These are phyloP conservation scores for Procambarus clarkii DNA, from an alignment of 1,140 invertebrate species.

Conservation along the genomic window DNA sequence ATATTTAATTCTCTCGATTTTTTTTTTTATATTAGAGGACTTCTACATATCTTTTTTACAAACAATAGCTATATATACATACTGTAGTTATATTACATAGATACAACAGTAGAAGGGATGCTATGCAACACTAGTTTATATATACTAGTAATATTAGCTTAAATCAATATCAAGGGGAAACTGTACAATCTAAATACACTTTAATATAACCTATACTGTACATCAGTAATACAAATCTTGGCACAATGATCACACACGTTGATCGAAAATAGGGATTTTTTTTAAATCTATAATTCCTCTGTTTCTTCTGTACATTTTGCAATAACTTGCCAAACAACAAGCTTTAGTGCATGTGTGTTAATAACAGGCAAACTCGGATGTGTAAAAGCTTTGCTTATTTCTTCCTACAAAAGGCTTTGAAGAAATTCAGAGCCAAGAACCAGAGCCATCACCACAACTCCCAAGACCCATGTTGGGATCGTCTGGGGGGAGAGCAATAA, in stretches of 20 bases:
- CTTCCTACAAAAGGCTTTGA: conserved; percentile 53
- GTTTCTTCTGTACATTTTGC: neutral
- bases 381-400: conserved; percentile 8
- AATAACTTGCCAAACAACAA: neutral
- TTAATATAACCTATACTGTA: neutral
- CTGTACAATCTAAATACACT: conserved; percentile 31
- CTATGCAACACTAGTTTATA: conserved; percentile 15
- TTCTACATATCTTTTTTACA: neutral
- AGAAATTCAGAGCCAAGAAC: conserved; percentile 53
- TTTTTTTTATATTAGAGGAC: neutral
- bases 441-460: conserved; percentile 63
- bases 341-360: conserved; percentile 1
- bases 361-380: conserved; percentile 9
- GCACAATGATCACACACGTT: conserved; percentile 1
- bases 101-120: neutral
- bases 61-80: conserved; percentile 14
- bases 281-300: neutral
- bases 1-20: neutral
- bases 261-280: neutral
- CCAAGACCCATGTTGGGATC: conserved; percentile 64
- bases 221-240: conserved; percentile 6
- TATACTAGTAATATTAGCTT: neutral
- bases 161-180: conserved; percentile 13
- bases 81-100: conserved; percentile 19
- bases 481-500: conserved; percentile 58